These are phyloP conservation scores for Formica aserva DNA, from an alignment of 2,888 invertebrate species.

Conservation along the genomic window DNA sequence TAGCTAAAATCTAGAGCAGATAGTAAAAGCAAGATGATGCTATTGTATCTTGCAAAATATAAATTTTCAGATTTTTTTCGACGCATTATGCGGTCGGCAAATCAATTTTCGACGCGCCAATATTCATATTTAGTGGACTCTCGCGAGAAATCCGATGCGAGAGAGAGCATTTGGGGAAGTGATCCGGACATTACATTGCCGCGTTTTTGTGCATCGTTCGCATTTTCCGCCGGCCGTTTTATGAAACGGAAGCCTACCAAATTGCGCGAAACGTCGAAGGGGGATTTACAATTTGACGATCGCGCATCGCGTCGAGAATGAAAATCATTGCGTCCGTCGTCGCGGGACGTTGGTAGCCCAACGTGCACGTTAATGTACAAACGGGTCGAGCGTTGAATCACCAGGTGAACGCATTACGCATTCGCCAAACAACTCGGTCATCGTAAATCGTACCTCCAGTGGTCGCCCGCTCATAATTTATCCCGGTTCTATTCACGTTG, in stretches of 20 bases:
- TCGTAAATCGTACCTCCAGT: conserved; percentile 79
- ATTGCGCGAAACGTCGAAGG: conserved; percentile 44
- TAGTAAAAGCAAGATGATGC: not conserved
- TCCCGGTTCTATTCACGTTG: conserved; percentile 54
- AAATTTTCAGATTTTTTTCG: not conserved
- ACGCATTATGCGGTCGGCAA: not conserved
- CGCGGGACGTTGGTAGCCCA: not conserved
- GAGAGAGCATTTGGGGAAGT: conserved; percentile 12
- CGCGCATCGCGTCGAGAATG: conserved; percentile 12
- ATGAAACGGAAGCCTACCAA: conserved; percentile 50
- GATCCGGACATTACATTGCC: conserved; percentile 19
- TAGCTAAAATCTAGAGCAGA: not conserved
- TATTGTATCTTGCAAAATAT: not conserved
- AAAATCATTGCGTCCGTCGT: conserved; percentile 47
- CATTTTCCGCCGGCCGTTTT: conserved; percentile 45
- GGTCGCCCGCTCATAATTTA: conserved; percentile 77
- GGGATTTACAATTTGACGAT: conserved; percentile 54
- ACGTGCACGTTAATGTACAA: conserved; percentile 52
- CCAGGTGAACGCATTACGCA: conserved; percentile 73
- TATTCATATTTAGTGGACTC: conserved; percentile 16
- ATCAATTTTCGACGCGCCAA: conserved; percentile 31
- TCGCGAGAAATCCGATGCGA: not conserved
- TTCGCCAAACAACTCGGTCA: conserved; percentile 79
- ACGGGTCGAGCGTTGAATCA: conserved; percentile 68
- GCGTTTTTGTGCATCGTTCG: conserved; percentile 37